A percentile compares a stretch with the other conserved stretches of the same genome.
These are phyloP conservation scores for Pteromalus puparum DNA, from an alignment of 1,140 invertebrate genomes.

Conservation along the genomic window DNA sequence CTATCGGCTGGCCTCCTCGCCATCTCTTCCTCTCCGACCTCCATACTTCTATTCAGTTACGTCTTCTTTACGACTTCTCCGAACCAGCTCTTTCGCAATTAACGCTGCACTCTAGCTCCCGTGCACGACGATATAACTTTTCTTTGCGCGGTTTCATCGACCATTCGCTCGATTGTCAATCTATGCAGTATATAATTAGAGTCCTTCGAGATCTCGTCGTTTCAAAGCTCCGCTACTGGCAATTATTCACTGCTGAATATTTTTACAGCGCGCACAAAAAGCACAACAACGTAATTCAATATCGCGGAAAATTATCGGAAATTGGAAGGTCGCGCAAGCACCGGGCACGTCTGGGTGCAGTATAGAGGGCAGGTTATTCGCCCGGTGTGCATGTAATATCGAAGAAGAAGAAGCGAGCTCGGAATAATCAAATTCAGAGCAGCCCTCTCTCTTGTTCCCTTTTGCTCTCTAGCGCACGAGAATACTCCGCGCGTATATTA, in stretches of 20 bases:
- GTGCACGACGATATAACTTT: too few species aligned
- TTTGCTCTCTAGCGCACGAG: too few species aligned
- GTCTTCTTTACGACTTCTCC: neutral
- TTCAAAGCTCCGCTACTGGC: too few species aligned
- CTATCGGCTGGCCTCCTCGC: too few species aligned
- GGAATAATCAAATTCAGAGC: conserved; percentile 40
- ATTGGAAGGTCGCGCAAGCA: neutral
- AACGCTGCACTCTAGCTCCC: too few species aligned
- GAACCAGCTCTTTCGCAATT: too few species aligned
- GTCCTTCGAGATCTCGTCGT: too few species aligned
- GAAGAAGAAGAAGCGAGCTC: conserved; percentile 3
- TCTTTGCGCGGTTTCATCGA: too few species aligned
- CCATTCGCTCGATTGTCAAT: too few species aligned
- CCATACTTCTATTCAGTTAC: neutral
- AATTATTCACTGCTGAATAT: neutral
- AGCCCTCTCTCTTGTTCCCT: too few species aligned
- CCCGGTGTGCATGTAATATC: conserved; percentile 30
- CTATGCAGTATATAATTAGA: too few species aligned
- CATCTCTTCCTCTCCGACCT: too few species aligned
- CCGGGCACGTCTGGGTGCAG: neutral
- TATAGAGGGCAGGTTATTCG: neutral
- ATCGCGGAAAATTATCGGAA: conserved; percentile 25
- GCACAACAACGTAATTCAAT: neutral
- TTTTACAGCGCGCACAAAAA: neutral
- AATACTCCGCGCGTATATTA: neutral